Base-by-base conservation (phyloP, 1,140 invertebrate species). In the Asobara japonica region DNA sequence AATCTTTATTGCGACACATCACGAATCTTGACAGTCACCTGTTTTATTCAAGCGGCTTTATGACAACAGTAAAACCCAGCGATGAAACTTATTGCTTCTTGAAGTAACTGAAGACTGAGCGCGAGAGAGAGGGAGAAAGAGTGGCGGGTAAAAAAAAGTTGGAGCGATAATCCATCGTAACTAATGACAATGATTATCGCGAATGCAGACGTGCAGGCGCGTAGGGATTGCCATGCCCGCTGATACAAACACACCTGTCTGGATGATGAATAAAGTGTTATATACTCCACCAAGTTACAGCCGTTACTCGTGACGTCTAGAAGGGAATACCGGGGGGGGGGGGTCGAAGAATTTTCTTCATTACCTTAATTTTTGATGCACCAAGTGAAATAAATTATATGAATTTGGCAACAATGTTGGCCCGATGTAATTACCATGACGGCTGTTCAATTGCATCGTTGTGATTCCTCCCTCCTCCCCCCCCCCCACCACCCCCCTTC, bases 21-120 rank as follows among this genome's bases (percentile, higher is more conserved):
- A 56, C 51, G 51, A 56, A 56, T 56, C 51, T 18, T 25, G 51
- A 56, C 51, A 56, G 51, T 56, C 51, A 56, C 51, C 51, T 56
- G 51, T 56, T 56, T 56, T 56, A 56, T 56, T 27, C 51, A 25
- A 56, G 51, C 51, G 5, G 51, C 20, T 56, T 56, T 56, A 56
- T 56, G 22, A 56, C 51, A 56, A 7, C 51, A 56, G 51, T 56
- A 56, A 56, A 56, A 56, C 18, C 51, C 22, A 56, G 25, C 20
- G 51, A 51, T 11, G 22, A 56, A 56, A 27, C 51, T 56, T 56
- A 56, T 56, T 56, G 22, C 51, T 56, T 25, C 22, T 25, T 56
- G 51, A 56, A 56, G 25, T 45, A 56, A 56, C 51, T 10, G 6
- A 3, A n/a, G n/a, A n/a, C n/a, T n/a, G n/a, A n/a, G n/a, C n/a